Base-by-base conservation (phyloP, 1,140 invertebrate genomes). In the Aphelenchoides avenae region DNA sequence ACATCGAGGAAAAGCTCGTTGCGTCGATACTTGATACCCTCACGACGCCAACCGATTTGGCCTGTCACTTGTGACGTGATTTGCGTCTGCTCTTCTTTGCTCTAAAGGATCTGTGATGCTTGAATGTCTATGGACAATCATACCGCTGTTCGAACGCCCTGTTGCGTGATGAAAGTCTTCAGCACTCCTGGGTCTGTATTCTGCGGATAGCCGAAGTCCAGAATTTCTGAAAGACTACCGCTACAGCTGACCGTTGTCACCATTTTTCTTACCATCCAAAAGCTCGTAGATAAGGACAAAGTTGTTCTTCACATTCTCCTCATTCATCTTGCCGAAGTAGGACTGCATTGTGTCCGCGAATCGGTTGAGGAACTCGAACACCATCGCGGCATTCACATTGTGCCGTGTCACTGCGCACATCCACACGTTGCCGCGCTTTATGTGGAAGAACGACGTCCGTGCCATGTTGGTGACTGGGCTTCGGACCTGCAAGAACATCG, bases 231-330 rank as follows among this genome's bases (percentile, higher is more conserved):
- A 82, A 82, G 66, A n/a, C n/a, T n/a, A n/a, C n/a, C 3, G 42
- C 26, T 44, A 33, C 22, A 9, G 27, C 2, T n/a, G n/a, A 57
- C 31, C 7, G 7, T 7, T 20, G 34, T n/a, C n/a, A 36, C 34
- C n/a, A 36, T 36, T 36, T 13, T n/a, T n/a, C n/a, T n/a, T n/a
- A 91, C 89, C 88, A 84, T 99, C 95, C 33, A 98, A 83, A 64
- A 99, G 80, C 81, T 99, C 95, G 80, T 99, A 99, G 70, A 99
- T 99, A 1, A 99, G 83, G 37, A 99, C 94, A 84, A 99, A 99
- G 80, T 99, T 99, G 77, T 99, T 99, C 80, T 99, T 99, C 72
- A 99, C 95, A 78, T 98, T 99, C 79, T 99, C 95, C 79, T 99
- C 95, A 0, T 92, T 95, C 52, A 99, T 91, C 81, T 98, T 98